A percentile compares a stretch with the other conserved stretches of the same genome.
Evolutionary conservation across 2,797 vertebrate genomes (phyloP).

Genomic region (Sebastes diaconus): DNA sequence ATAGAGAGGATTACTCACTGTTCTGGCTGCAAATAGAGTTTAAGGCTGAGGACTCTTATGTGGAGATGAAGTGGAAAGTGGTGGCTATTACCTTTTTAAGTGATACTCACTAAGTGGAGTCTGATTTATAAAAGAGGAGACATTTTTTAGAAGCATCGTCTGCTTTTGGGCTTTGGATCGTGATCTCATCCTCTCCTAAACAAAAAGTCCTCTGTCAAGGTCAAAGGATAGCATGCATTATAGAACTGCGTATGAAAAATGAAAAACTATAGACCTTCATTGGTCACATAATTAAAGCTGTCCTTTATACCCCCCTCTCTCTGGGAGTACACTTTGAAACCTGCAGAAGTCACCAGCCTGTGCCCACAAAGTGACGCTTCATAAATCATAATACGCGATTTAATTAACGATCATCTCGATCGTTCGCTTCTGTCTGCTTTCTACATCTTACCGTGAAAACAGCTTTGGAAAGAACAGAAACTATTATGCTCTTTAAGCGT

Average conservation of each 20-base stretch:
- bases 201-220: constrained; percentile 10
- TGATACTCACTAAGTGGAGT: not conserved
- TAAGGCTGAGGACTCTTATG: accelerated
- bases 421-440: not conserved
- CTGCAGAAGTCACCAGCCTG: constrained; percentile 11
- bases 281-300: constrained; percentile 36
- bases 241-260: constrained; percentile 20
- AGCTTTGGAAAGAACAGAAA: not conserved
- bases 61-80: not conserved
- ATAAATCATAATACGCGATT: constrained; percentile 45
- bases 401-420: constrained; percentile 22
- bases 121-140: not conserved
- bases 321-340: constrained; percentile 6
- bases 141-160: not conserved
- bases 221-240: constrained; percentile 32
- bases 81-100: not conserved
- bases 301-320: not conserved
- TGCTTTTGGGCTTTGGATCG: not conserved
- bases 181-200: not conserved
- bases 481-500: not conserved
- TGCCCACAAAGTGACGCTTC: constrained; percentile 31
- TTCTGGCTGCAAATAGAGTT: not conserved
- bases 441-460: not conserved
- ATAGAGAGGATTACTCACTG: not conserved
- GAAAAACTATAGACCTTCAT: constrained; percentile 3